Evolutionary conservation across 2,888 invertebrate genomes (phyloP).

Genomic region (Andrena minutula): DNA sequence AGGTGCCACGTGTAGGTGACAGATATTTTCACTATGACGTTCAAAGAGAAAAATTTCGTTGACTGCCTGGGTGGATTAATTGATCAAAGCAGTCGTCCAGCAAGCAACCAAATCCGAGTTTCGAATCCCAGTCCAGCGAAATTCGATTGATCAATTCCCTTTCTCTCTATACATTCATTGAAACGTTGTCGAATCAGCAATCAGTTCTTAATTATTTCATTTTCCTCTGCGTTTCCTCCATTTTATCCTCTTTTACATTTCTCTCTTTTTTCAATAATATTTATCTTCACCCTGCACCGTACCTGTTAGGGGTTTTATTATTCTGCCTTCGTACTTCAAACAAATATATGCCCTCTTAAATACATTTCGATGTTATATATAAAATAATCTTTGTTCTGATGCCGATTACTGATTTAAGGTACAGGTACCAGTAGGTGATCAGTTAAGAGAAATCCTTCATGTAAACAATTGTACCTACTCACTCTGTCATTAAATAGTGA

Average conservation of each 20-base stretch:
- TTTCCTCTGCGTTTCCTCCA: not conserved
- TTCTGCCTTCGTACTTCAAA: too few species aligned
- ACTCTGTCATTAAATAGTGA: too few species aligned
- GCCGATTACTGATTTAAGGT: too few species aligned
- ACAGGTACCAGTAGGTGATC: too few species aligned
- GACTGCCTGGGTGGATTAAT: conserved; percentile 5
- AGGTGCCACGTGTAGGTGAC: not conserved
- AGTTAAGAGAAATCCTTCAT: too few species aligned
- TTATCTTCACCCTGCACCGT: not conserved
- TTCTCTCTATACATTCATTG: conserved; percentile 1
- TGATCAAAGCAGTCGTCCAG: conserved; percentile 14
- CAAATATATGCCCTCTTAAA: too few species aligned
- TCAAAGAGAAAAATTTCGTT: not conserved
- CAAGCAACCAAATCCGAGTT: not conserved
- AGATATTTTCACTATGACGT: not conserved
- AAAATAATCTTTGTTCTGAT: too few species aligned
- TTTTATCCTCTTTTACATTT: not conserved
- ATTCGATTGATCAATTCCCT: conserved; percentile 6
- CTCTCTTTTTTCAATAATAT: not conserved
- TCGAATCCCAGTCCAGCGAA: not conserved
- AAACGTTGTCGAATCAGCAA: conserved; percentile 1
- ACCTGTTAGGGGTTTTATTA: not conserved
- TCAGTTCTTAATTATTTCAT: conserved; percentile 7
- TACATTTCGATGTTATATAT: too few species aligned
- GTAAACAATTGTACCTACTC: too few species aligned